Conservation (phyloP, 2,888 invertebrate genomes). For the Drosophila ezoana region DNA sequence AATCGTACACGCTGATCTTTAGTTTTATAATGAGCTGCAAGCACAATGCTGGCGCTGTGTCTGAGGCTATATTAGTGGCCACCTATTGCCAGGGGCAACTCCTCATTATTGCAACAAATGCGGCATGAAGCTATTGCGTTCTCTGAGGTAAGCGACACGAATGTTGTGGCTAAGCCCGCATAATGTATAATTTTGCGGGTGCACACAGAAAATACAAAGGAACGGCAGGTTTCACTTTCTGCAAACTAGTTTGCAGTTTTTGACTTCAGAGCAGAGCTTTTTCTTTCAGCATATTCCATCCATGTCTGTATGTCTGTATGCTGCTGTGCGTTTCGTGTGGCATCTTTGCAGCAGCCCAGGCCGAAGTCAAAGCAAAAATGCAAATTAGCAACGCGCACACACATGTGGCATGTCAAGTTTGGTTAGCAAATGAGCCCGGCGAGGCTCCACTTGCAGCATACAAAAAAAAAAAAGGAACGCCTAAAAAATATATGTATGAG, state of each 20-base stretch:
- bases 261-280: conserved; percentile 44
- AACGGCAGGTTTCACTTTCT: conserved; percentile 24
- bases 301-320: not conserved
- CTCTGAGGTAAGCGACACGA: conserved; percentile 30
- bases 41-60: not conserved
- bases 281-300: conserved; percentile 11
- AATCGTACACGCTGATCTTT: too few species aligned
- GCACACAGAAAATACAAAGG: not conserved
- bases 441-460: conserved; percentile 16
- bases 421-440: conserved; percentile 45
- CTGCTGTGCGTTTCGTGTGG: conserved; percentile 5
- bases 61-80: not conserved
- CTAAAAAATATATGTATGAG: conserved; percentile 39
- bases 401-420: conserved; percentile 16
- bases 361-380: conserved; percentile 47
- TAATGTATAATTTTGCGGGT: conserved; percentile 12
- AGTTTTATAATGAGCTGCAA: too few species aligned
- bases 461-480: conserved; percentile 16
- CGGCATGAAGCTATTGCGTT: conserved; percentile 20
- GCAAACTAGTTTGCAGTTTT: conserved; percentile 26
- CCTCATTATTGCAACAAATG: conserved; percentile 27
- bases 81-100: conserved; percentile 10
- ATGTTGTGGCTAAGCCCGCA: conserved; percentile 10
- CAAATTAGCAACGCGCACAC: conserved; percentile 44
- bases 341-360: conserved; percentile 19